Evolutionary conservation across 2,888 invertebrate species (phyloP), one percentile per base, ranked within the genome.

Genomic region (Lasioglossum lativentre): DNA sequence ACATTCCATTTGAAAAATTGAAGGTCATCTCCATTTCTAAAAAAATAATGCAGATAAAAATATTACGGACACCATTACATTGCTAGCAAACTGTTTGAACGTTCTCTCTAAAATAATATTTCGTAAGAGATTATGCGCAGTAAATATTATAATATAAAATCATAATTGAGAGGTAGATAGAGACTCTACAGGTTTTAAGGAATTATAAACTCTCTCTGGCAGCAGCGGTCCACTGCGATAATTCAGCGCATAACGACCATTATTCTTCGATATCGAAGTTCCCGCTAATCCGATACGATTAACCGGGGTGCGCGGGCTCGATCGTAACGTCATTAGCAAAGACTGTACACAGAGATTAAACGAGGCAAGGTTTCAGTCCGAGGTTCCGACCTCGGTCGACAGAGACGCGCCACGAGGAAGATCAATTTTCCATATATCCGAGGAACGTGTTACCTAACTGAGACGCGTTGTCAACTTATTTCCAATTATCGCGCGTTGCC

Each of bases 281-380:
- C 74, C 14, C 34, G 56, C 45, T 82, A 83, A 82, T 77, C 76
- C 77, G 47, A 77, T 30, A 68, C 83, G 83, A 82, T 84, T 77
- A 82, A 84, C 66, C 70, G 34, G 23, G 63, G 45, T 19, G 14
- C n/a, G 19, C n/a, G 56, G 16, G 82, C 27, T n/a, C 30, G 34
- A 68, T 30, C 83, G 68, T 77, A 82, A 84, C 77, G 74, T 27
- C 76, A 34, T 83, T 77, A 82, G 63, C 83, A 77, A 45, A 77
- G 77, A 19, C 82, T 27, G 77, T 84, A 77, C 83, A 63, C 66
- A 73, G 72, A 71, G 68, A 70, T 70, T 70, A 70, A 83, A 75
- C n/a, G 73, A 40, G n/a, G 8, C 19, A 16, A 30, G 34, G 23
- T 12, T 59, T n/a, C n/a, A 27, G 59, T 27, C 59, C 59, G 63